Percentiles rank a stretch among this genome's conserved stretches.
Evolutionary conservation across 1,140 invertebrate genomes (phyloP).

Genomic region (Venturia canescens): DNA sequence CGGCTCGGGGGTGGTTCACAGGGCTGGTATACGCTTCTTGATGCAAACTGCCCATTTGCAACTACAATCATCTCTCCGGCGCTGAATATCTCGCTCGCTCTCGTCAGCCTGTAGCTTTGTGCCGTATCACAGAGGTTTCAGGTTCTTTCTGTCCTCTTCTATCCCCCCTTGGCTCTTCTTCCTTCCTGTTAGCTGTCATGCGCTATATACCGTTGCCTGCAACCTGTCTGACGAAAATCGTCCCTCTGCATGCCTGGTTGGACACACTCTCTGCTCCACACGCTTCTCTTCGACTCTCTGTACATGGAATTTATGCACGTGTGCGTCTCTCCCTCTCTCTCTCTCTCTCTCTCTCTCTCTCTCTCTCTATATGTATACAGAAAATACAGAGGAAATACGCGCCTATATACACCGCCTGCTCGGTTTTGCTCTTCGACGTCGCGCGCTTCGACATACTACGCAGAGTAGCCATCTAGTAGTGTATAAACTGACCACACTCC

Average conservation of each 20-base stretch:
- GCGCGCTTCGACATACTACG: conserved; percentile 48
- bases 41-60: conserved; percentile 76
- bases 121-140: conserved; percentile 12
- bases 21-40: conserved; percentile 64
- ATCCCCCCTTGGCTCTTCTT: conserved; percentile 12
- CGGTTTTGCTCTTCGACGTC: conserved; percentile 51
- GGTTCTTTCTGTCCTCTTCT: conserved; percentile 13
- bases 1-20: not conserved
- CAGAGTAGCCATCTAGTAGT: conserved; percentile 59
- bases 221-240: conserved; percentile 12
- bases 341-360: no score
- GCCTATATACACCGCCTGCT: conserved; percentile 7
- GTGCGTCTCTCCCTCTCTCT: no score
- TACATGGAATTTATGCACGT: conserved; percentile 35
- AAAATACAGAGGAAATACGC: conserved; percentile 43
- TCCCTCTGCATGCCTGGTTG: conserved; percentile 3
- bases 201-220: not conserved
- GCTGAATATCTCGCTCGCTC: conserved; percentile 59
- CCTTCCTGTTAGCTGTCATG: conserved; percentile 14
- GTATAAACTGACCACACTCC: conserved; percentile 71
- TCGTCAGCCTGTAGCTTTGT: not conserved
- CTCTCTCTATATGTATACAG: conserved; percentile 48
- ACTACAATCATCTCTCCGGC: conserved; percentile 73
- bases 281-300: conserved; percentile 39
- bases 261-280: conserved; percentile 37